phyloP scores from a whole-genome alignment of 1,140 invertebrate genomes.

The Bicyclus anynana region DNA sequence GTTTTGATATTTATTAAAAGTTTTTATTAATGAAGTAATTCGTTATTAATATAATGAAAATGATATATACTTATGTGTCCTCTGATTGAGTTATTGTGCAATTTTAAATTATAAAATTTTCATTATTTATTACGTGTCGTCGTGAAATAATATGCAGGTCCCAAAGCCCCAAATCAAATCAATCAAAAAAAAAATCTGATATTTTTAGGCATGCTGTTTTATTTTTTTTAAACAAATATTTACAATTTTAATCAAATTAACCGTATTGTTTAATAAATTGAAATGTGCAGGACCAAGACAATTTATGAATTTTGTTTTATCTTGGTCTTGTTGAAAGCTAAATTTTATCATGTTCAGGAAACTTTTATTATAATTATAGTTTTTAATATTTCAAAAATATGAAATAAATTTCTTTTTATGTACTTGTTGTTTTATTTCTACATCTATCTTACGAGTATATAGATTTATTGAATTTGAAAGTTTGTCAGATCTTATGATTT shows the following conservation, averaged over 20 bases:
- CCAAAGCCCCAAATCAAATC: constrained; percentile 55
- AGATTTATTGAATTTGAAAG: too few species aligned
- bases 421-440: constrained; percentile 50
- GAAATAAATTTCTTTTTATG: constrained; percentile 60
- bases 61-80: constrained; percentile 22
- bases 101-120: constrained; percentile 26
- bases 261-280: too few species aligned
- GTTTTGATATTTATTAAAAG: constrained; percentile 34
- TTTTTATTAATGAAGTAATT: constrained; percentile 32
- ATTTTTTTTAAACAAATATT: constrained; percentile 22
- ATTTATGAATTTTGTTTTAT: constrained; percentile 1
- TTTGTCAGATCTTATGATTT: too few species aligned
- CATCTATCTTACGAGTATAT: neutral
- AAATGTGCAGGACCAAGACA: too few species aligned
- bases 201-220: constrained; percentile 33
- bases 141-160: constrained; percentile 51
- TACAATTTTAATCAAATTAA: too few species aligned
- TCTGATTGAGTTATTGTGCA: constrained; percentile 31
- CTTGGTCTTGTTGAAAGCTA: neutral
- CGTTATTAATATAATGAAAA: constrained; percentile 19
- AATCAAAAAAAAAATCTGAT: too few species aligned
- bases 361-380: constrained; percentile 34
- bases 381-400: constrained; percentile 42
- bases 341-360: constrained; percentile 16
- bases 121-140: constrained; percentile 17